A percentile compares a stretch with the other conserved stretches of the same genome.
These are phyloP conservation scores for Schlechtendalia chinensis DNA, from an alignment of 1,140 invertebrate species.

Conservation along the genomic window DNA sequence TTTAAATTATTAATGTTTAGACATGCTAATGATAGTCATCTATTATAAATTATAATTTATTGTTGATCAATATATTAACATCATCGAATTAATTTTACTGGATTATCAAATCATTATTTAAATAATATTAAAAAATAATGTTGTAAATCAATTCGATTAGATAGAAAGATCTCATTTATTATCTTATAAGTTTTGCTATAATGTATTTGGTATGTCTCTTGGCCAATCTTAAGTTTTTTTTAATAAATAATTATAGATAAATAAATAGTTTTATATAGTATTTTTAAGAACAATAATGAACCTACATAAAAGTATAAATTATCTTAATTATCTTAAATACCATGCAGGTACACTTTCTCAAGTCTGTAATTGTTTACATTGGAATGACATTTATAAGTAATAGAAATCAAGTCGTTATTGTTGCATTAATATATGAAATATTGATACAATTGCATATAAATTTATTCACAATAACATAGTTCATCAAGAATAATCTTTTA, in stretches of 20 bases:
- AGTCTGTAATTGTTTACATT: slow-evolving; percentile 12
- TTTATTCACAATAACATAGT: neutral
- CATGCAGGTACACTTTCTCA: neutral
- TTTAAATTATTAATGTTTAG: no score
- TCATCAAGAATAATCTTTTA: neutral
- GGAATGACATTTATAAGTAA: slow-evolving; percentile 20
- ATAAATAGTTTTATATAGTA: no score
- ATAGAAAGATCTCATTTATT: neutral
- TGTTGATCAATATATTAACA: no score
- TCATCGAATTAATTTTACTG: no score
- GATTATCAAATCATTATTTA: no score
- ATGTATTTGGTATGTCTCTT: neutral
- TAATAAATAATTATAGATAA: slow-evolving; percentile 18
- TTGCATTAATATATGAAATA: neutral
- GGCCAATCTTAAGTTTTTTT: slow-evolving; percentile 10
- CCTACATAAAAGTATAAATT: neutral
- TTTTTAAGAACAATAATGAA: slow-evolving; percentile 16
- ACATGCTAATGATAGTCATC: no score
- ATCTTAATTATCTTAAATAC: no score
- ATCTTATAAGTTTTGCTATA: neutral
- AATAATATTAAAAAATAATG: no score
- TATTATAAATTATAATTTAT: no score
- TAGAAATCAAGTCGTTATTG: neutral
- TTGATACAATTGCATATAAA: neutral
- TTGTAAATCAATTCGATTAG: no score